A percentile compares a stretch with the other conserved stretches of the same genome.
These are phyloP conservation scores for Solenopsis fugax DNA, from an alignment of 1,140 invertebrate species.

Conservation along the genomic window DNA sequence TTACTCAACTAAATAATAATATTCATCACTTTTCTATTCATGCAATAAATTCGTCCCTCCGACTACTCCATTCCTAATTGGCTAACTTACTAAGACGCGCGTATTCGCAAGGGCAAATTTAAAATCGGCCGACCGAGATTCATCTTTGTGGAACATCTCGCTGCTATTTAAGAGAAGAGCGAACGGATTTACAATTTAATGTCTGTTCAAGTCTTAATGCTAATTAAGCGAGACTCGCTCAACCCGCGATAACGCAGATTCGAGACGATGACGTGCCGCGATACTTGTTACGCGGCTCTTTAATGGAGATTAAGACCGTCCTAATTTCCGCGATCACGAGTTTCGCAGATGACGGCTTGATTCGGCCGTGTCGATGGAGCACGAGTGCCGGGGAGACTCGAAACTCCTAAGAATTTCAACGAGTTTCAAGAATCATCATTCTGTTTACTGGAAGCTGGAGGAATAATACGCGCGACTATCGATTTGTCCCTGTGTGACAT, in stretches of 20 bases:
- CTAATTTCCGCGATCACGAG: conserved; percentile 14
- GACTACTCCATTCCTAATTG: conserved; percentile 41
- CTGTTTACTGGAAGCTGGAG: conserved; percentile 36
- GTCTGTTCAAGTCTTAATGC: conserved; percentile 56
- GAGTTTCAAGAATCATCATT: conserved; percentile 17
- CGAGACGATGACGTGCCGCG: conserved; percentile 24
- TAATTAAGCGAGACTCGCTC: conserved; percentile 48
- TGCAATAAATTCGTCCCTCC: background rate
- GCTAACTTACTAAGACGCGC: conserved; percentile 27
- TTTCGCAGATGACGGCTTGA: background rate
- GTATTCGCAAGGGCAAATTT: conserved; percentile 51
- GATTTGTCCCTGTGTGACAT: conserved; percentile 58
- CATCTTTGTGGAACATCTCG: conserved; percentile 68
- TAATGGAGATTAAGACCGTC: background rate
- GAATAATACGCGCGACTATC: conserved; percentile 52
- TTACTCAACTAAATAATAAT: conserved; percentile 30
- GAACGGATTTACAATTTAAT: conserved; percentile 47
- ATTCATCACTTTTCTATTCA: conserved; percentile 7
- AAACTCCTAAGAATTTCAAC: background rate
- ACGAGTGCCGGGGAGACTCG: background rate
- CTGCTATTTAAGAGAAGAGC: conserved; percentile 29
- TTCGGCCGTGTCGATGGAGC: background rate
- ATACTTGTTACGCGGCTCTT: background rate
- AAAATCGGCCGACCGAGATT: conserved; percentile 55
- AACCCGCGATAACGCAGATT: conserved; percentile 44